Conservation (phyloP, 2,888 invertebrate species). For the Zelleria hepariella region DNA sequence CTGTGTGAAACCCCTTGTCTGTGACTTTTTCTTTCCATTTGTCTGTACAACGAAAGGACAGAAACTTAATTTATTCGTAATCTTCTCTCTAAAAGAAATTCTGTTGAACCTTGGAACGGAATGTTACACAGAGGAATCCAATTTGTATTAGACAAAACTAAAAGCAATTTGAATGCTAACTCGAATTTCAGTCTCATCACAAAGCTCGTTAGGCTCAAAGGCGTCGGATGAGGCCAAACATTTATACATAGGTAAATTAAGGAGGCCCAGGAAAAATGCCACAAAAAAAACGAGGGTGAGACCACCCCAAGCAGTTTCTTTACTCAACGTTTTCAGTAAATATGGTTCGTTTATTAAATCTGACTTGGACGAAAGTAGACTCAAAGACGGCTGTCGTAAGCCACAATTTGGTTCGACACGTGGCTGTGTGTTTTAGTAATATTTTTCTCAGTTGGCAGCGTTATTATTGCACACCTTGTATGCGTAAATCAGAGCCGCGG, state of each 20-base stretch:
- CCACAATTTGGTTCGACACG: conserved; percentile 24
- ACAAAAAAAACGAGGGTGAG: conserved; percentile 49
- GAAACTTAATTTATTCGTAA: background rate
- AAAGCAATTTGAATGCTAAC: conserved; percentile 3
- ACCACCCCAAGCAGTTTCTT: conserved; percentile 59
- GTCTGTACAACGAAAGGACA: background rate
- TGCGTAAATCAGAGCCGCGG: conserved; percentile 68
- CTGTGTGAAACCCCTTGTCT: background rate
- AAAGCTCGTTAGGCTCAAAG: conserved; percentile 46
- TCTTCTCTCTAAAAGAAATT: background rate
- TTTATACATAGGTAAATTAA: conserved; percentile 66
- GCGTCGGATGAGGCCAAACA: conserved; percentile 59
- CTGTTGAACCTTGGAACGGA: background rate
- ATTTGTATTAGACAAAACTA: conserved; percentile 10
- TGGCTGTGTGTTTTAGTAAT: conserved; percentile 35
- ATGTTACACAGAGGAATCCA: conserved; percentile 26
- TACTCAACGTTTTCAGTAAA: conserved; percentile 63
- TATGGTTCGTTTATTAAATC: conserved; percentile 33
- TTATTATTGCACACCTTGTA: conserved; percentile 72
- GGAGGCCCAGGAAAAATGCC: conserved; percentile 52
- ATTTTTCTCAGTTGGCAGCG: conserved; percentile 53
- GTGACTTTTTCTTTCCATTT: background rate
- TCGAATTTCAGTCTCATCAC: conserved; percentile 34
- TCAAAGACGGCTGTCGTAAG: conserved; percentile 27
- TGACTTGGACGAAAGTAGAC: conserved; percentile 28